Evolutionary conservation across 2,113 vertebrate genomes (phyloP).

Genomic region (Pardalotus punctatus): DNA sequence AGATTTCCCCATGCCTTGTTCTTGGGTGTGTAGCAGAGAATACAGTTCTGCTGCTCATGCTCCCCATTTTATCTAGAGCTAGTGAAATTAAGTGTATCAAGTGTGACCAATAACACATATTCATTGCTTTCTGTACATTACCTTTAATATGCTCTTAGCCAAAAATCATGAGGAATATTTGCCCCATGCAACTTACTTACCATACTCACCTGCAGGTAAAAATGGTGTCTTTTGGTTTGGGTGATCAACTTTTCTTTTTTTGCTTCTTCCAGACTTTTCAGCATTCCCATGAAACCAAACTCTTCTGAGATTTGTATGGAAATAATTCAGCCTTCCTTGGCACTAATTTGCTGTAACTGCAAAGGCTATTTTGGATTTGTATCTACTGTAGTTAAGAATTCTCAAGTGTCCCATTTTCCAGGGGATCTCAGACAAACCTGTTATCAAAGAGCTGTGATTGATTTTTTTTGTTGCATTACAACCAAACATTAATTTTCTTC

Average conservation of each 20-base stretch:
- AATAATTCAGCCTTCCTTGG: background rate
- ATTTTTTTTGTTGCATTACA: background rate
- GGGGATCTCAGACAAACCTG: background rate
- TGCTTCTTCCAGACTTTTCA: background rate
- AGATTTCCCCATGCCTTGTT: background rate
- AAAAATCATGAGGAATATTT: background rate
- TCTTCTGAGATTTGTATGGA: background rate
- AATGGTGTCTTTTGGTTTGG: background rate
- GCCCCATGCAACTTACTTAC: background rate
- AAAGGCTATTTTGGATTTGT: background rate
- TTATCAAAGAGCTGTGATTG: constrained; percentile 13
- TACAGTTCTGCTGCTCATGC: background rate
- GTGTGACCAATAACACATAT: background rate
- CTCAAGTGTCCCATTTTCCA: background rate
- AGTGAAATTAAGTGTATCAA: background rate
- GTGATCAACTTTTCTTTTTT: background rate
- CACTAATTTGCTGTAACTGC: background rate
- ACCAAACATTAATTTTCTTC: constrained; percentile 9
- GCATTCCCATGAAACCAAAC: background rate
- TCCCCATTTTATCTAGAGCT: background rate
- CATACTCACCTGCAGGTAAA: background rate
- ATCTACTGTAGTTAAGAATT: background rate
- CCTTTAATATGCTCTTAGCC: background rate
- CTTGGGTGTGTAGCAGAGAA: background rate
- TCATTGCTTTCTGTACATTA: background rate